Evolutionary conservation across 2,113 vertebrate species (phyloP), one percentile per base, ranked within the genome.

Genomic region (Oncorhynchus nerka): DNA sequence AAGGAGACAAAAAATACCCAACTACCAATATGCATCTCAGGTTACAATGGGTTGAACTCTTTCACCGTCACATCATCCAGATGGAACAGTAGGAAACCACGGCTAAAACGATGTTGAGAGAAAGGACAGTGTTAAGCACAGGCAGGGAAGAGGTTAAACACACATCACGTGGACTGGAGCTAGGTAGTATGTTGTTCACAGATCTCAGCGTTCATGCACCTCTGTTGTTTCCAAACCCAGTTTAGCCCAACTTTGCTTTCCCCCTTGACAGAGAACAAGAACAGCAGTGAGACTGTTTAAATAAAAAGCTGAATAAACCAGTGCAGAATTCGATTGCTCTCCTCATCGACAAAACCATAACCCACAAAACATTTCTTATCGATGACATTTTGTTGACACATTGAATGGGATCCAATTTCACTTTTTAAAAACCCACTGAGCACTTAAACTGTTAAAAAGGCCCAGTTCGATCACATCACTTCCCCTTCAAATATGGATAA

Each of bases 131-230:
- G 86, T 92, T 92, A 94, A 94, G 95, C 95, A 94, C 93, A 94
- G 94, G 94, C 94, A 95, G 95, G 94, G 94, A 91, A 95, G 94
- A 95, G 94, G 95, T 30, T 95, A 90, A 55, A 55, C 15, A 15
- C 74, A 95, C 95, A 94, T 94, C 93, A 92, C 94, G 93, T 93
- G 93, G 93, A 93, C 93, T 94, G 95, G 94, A 95, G 93, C 94
- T 95, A 90, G 90, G 94, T 91, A 89, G 94, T 94, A 94, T 94
- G 94, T 95, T 95, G 95, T 96, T 96, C 95, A 96, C 93, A 95
- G 94, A 95, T 86, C 90, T 92, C 91, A 85, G 88, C 86, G 84
- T 90, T 91, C 89, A 86, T 90, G 89, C 91, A 89, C 88, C 90
- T 15, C 87, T 79, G 86, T 80, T 87, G 86, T 79, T 81, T 55